phyloP scores from a whole-genome alignment of 2,113 vertebrate genomes.

The Crotalus viridis region DNA sequence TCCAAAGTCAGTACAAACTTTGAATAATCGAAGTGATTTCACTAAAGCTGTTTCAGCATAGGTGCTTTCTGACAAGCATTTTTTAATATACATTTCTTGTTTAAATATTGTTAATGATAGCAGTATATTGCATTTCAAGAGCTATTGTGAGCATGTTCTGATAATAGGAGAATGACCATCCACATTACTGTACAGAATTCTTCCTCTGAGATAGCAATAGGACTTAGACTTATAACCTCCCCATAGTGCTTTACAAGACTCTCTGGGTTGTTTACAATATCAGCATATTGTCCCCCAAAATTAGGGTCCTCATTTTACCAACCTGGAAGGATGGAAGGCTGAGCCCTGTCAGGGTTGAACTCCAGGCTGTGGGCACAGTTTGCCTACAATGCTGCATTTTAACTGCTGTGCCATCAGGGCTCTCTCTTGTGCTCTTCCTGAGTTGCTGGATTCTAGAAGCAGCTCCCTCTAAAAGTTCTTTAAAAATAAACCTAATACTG shows the following conservation, averaged over 20 bases:
- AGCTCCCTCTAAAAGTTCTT: neutral
- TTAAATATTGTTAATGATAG: neutral
- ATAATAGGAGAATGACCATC: neutral
- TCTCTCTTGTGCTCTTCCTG: neutral
- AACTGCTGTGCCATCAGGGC: neutral
- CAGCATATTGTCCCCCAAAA: neutral
- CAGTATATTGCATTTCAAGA: neutral
- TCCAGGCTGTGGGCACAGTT: neutral
- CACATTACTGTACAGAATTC: neutral
- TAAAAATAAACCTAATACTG: neutral
- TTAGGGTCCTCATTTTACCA: neutral
- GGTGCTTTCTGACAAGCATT: neutral
- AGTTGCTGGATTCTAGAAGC: neutral
- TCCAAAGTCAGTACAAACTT: neutral
- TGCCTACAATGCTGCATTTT: neutral
- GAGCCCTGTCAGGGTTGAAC: too few relatives aligned
- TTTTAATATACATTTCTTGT: neutral
- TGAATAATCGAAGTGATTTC: neutral
- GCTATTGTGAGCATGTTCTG: neutral
- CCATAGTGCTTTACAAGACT: neutral
- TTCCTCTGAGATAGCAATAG: too few relatives aligned
- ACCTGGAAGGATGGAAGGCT: too few relatives aligned
- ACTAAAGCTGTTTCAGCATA: neutral
- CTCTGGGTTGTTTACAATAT: neutral
- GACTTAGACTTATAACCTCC: too few relatives aligned